Evolutionary conservation across 2,113 vertebrate species (phyloP), one percentile per base, ranked within the genome.

Genomic region (Aptenodytes patagonicus): DNA sequence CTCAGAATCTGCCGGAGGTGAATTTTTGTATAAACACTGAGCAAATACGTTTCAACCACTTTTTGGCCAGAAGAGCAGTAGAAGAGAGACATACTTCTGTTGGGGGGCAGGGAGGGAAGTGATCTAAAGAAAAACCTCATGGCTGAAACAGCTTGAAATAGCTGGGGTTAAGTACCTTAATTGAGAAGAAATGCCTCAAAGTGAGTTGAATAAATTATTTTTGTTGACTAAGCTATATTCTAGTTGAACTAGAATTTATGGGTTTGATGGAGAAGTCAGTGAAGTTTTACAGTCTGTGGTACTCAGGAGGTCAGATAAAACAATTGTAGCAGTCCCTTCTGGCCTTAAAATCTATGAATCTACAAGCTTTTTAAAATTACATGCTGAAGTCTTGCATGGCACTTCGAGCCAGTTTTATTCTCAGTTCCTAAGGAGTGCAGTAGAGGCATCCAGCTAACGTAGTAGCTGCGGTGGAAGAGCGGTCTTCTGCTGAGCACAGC

Each of bases 271-370:
- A 54, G 49, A 90, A 61, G 34, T 40, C 0, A 2, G 69, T 89
- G 40, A 87, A 72, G 32, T 87, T 92, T 90, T 82, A 66, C 26
- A 69, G 61, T 29, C 32, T 68, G 10, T 44, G 15, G 81, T 75
- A 77, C 69, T 24, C 15, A n/a, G 49, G 36, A 81, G 55, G 44
- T 79, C 77, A 91, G 47, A 64, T 64, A 69, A 79, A 40, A 72
- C 61, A 75, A 13, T 89, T 78, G 5, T 86, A 84, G 42, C 52
- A 31, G 11, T 75, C 29, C 15, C 13, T 72, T 93, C 44, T 95
- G 69, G 36, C 60, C 72, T 89, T 95, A 78, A 89, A 93, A 79
- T 71, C n/a, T 89, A 4, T 93, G 34, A 93, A 44, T 94, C 68
- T 79, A 17, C 17, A 64, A 87, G 28, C 31, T 21, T 72, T 87